Evolutionary conservation across 2,797 vertebrate genomes (phyloP).

Genomic region (Gambusia yucatana): DNA sequence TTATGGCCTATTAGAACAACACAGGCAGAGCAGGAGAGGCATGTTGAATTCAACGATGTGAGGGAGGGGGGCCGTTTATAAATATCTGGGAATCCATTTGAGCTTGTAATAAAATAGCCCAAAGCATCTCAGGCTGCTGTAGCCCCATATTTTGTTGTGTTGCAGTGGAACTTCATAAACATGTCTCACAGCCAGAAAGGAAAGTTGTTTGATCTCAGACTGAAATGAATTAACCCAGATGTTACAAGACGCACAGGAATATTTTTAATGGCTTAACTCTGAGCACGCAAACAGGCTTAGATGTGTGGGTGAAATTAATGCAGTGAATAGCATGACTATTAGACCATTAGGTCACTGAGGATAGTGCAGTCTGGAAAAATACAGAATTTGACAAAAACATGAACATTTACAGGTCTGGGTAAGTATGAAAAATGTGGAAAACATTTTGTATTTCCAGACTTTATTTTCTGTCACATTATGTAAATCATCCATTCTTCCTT

Average conservation of each 20-base stretch:
- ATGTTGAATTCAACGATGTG: constrained; percentile 48
- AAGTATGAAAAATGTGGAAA: background rate
- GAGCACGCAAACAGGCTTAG: constrained; percentile 2
- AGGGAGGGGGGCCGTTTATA: constrained; percentile 56
- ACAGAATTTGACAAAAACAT: background rate
- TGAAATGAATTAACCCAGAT: constrained; percentile 35
- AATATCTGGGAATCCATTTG: constrained; percentile 73
- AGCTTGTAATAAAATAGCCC: constrained; percentile 56
- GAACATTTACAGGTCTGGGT: background rate
- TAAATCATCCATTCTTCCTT: background rate
- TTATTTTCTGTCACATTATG: background rate
- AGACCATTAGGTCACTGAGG: background rate
- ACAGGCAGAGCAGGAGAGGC: constrained; percentile 44
- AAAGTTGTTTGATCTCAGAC: constrained; percentile 40
- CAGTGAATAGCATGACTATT: background rate
- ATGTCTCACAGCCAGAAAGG: constrained; percentile 28
- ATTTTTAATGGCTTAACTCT: constrained; percentile 9
- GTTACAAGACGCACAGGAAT: constrained; percentile 36
- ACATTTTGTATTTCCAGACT: background rate
- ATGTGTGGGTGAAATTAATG: constrained; percentile 9
- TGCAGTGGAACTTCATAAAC: constrained; percentile 48
- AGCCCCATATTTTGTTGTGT: constrained; percentile 54
- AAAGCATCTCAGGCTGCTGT: constrained; percentile 34
- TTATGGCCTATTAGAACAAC: constrained; percentile 64
- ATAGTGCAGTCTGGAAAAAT: background rate